Evolutionary conservation across 2,113 vertebrate genomes (phyloP).

Genomic region (Chrysemys picta): DNA sequence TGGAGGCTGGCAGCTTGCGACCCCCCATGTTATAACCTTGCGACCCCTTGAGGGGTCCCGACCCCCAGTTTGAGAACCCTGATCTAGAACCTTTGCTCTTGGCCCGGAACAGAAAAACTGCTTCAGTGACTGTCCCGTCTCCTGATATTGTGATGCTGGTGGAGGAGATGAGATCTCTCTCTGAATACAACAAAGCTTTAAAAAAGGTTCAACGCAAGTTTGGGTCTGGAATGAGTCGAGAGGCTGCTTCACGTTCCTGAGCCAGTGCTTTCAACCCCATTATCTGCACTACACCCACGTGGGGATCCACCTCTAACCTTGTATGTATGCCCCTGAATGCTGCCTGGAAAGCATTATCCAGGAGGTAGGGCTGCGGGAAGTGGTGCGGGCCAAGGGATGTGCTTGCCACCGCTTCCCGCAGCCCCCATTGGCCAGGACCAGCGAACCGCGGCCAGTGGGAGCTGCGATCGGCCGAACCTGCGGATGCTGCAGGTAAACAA

Average conservation of each 20-base stretch:
- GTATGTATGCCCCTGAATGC: not conserved
- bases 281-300: not conserved
- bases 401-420: no score
- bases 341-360: not conserved
- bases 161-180: not conserved
- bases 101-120: not conserved
- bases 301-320: not conserved
- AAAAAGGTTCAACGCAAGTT: not conserved
- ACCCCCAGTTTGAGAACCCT: no score
- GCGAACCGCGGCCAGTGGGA: no score
- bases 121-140: not conserved
- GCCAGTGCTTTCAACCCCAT: not conserved
- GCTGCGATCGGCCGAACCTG: no score
- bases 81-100: not conserved
- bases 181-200: not conserved
- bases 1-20: no score
- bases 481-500: no score
- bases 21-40: no score
- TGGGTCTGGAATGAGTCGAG: not conserved
- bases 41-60: no score
- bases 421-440: no score
- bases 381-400: no score
- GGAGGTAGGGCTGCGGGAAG: not conserved
- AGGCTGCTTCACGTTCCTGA: not conserved
- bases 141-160: not conserved